These are phyloP conservation scores for Erebia palarica DNA, from an alignment of 2,888 invertebrate genomes.

Conservation along the genomic window DNA sequence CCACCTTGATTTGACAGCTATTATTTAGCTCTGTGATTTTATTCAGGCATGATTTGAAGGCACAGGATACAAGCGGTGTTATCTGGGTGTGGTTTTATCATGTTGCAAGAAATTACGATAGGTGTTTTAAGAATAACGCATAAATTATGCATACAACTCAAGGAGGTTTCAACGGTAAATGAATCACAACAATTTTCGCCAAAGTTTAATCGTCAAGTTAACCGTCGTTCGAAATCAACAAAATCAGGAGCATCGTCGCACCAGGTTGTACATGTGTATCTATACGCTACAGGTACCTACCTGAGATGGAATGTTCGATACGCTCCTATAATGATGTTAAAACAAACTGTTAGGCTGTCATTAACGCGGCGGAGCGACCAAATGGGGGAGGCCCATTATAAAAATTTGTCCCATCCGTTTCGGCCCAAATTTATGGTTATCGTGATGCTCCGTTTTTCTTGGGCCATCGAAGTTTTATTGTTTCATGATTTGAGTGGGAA, in stretches of 20 bases:
- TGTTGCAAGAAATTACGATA: not conserved
- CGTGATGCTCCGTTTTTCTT: slow-evolving; percentile 76
- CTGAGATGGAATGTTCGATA: slow-evolving; percentile 79
- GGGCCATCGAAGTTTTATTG: slow-evolving; percentile 77
- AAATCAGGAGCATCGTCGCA: slow-evolving; percentile 46
- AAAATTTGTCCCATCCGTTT: slow-evolving; percentile 83
- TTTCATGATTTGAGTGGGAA: slow-evolving; percentile 77
- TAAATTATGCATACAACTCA: not conserved
- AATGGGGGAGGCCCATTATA: slow-evolving; percentile 80
- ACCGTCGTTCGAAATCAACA: slow-evolving; percentile 21
- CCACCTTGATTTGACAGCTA: slow-evolving; percentile 21
- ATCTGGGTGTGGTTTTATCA: not conserved
- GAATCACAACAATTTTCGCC: not conserved
- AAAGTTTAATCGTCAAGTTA: not conserved
- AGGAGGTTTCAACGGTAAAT: not conserved
- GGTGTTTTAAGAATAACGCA: not conserved
- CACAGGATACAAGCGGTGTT: not conserved
- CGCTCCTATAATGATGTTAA: slow-evolving; percentile 81
- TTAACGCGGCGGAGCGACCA: slow-evolving; percentile 75
- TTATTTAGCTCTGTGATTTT: slow-evolving; percentile 9
- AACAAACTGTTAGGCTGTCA: slow-evolving; percentile 82
- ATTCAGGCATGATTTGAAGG: not conserved
- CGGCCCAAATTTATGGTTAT: slow-evolving; percentile 80
- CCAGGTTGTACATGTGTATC: slow-evolving; percentile 58
- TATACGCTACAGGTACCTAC: slow-evolving; percentile 62